Evolutionary conservation across 2,113 vertebrate genomes (phyloP), one percentile per base, ranked within the genome.

Genomic region (Theristicus caerulescens): DNA sequence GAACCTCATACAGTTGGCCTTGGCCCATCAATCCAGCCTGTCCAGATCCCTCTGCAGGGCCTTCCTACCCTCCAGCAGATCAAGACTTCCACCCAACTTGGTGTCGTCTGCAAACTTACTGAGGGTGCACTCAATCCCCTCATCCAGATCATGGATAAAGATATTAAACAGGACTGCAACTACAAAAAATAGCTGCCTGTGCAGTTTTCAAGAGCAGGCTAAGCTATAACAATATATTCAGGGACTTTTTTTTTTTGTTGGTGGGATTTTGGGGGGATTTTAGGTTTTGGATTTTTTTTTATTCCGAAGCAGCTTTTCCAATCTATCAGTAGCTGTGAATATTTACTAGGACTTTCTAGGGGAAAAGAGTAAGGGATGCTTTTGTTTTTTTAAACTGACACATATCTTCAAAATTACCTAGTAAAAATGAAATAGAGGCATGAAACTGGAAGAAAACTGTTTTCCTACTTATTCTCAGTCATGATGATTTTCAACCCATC

Each of bases 271-370:
- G 55, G 25, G 11, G 4, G 7, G 1, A 13, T 64, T 72, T n/a
- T 4, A 7, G 1, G 1, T 19, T 42, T n/a, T 54, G 1, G 22
- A 32, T 52, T 34, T 4, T 4, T 1, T 55, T 71, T 46, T 9
- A 24, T 6, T 77, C 46, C 22, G 44, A 17, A 36, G 7, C 8
- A 80, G 16, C 9, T 62, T 47, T 46, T 71, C 24, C 6, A 55
- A 2, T 54, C 8, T 57, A 9, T n/a, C 42, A 25, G 19, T 62
- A 82, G 6, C 15, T 71, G 8, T 42, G 54, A 31, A 27, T 67
- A 54, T 64, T 79, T 86, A 3, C 7, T 40, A 49, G 5, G 10
- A 26, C 6, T 58, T 82, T 74, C 18, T 31, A 42, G 2, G 10
- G 2, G 8, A 58, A 86, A 67, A 67, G 20, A 34, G 0, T 38